Evolutionary conservation across 2,113 vertebrate genomes (phyloP).

Genomic region (Acinonyx jubatus): DNA sequence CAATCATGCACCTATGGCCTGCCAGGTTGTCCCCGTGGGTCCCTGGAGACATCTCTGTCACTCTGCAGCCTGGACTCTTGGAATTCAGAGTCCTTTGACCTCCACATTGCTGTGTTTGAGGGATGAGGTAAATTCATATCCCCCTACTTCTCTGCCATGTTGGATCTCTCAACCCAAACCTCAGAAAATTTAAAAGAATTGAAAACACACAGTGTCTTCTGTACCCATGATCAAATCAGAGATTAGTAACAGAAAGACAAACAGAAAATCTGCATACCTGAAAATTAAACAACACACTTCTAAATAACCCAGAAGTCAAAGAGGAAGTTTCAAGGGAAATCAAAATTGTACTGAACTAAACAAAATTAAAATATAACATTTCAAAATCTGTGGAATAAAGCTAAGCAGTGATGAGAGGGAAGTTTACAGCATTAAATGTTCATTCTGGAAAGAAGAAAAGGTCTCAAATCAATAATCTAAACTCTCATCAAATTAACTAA

Average conservation of each 20-base stretch:
- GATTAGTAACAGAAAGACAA: background rate
- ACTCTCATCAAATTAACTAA: background rate
- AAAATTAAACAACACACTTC: background rate
- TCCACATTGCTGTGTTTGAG: too few relatives aligned
- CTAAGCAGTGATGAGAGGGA: background rate
- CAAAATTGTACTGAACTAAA: background rate
- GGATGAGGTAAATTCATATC: too few relatives aligned
- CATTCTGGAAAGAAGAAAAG: background rate
- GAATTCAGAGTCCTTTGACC: too few relatives aligned
- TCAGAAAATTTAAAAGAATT: background rate
- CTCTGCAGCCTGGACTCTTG: too few relatives aligned
- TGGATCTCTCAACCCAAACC: background rate
- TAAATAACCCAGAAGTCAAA: background rate
- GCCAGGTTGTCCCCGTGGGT: too few relatives aligned
- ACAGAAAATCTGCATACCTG: background rate
- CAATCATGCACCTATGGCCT: too few relatives aligned
- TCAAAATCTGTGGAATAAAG: background rate
- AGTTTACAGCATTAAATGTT: background rate
- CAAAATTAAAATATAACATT: background rate
- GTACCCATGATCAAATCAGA: background rate
- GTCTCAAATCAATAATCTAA: background rate
- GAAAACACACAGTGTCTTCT: background rate
- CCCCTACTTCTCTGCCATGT: too few relatives aligned
- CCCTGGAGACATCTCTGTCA: too few relatives aligned
- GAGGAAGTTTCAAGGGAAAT: background rate